Conservation (phyloP, 2,113 vertebrate genomes). For the Mus pahari region DNA sequence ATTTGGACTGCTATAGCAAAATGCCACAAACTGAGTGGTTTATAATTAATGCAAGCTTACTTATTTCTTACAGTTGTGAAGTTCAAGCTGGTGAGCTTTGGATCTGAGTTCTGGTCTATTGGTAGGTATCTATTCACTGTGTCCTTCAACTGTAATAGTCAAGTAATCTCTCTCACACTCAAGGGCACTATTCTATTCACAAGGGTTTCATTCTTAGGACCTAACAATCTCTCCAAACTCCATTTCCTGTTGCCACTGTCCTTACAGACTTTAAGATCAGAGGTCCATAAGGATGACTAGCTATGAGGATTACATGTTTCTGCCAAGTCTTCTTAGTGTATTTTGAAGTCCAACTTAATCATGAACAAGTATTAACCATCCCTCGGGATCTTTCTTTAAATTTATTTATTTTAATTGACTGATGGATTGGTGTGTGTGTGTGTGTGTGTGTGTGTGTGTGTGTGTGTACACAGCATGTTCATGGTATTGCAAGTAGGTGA, state of each 20-base stretch:
- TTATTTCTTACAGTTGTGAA: not conserved
- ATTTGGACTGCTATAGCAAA: not conserved
- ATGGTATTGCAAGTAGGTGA: not conserved
- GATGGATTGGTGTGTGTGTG: not conserved
- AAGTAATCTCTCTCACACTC: not conserved
- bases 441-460: not conserved
- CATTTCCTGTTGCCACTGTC: not conserved
- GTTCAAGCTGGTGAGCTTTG: not conserved
- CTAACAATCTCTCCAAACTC: not conserved
- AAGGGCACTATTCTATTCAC: not conserved
- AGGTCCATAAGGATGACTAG: not conserved
- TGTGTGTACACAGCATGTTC: not conserved
- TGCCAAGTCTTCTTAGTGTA: not conserved
- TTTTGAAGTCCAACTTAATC: slow-evolving; percentile 29
- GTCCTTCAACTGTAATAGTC: not conserved
- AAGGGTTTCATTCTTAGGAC: not conserved
- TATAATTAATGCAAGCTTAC: not conserved
- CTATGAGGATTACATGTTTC: not conserved
- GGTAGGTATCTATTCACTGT: not conserved
- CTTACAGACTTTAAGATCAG: not conserved
- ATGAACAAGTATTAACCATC: not conserved
- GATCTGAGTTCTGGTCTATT: not conserved
- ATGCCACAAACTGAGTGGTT: not conserved
- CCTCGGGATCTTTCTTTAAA: not conserved
- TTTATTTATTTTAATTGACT: not conserved